Evolutionary conservation across 2,113 vertebrate genomes (phyloP).

Genomic region (Ptyas mucosa): DNA sequence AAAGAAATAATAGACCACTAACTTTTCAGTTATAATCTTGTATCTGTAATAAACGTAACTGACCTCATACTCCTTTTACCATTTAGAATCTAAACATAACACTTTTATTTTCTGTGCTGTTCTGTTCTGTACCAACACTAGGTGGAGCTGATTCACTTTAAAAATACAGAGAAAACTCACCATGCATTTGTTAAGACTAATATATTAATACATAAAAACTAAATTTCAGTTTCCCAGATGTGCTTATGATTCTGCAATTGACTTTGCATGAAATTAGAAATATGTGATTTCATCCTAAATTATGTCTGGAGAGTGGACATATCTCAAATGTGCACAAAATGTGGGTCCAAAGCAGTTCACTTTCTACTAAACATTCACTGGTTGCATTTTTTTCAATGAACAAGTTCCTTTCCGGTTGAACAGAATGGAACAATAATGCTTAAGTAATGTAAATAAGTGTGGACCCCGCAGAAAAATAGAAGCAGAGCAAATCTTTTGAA

Average conservation of each 20-base stretch:
- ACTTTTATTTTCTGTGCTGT: neutral
- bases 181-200: neutral
- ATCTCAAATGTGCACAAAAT: neutral
- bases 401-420: neutral
- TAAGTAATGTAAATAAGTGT: neutral
- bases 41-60: neutral
- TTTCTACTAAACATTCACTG: neutral
- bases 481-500: neutral
- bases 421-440: neutral
- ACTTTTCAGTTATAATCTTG: neutral
- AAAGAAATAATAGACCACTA: neutral
- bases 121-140: constrained; percentile 8
- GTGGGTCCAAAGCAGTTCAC: neutral
- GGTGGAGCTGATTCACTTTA: constrained; percentile 9
- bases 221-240: neutral
- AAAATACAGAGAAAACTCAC: neutral
- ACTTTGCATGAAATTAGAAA: neutral
- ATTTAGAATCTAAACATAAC: neutral
- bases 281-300: neutral
- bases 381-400: neutral
- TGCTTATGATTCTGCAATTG: neutral
- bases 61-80: neutral
- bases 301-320: neutral
- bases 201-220: neutral
- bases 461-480: neutral